Base-by-base conservation (phyloP, 2,113 vertebrate species). In the Taurulus bubalis region DNA sequence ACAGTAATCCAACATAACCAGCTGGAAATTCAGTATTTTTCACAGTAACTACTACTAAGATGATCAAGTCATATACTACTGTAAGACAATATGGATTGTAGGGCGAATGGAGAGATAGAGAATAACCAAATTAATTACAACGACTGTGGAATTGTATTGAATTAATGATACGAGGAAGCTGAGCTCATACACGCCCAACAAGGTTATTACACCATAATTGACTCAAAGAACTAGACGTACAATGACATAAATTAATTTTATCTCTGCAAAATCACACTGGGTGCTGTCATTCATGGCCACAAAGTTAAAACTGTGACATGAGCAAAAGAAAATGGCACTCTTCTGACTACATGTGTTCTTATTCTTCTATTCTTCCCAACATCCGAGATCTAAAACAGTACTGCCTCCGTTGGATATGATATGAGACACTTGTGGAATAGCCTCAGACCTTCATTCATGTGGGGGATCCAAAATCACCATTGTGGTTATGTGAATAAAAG, bases 401-500 rank as follows among this genome's bases (percentile, higher is more conserved):
- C 60, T 45, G 71, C 18, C 36, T 79, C 10, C 26, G 2, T 16
- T 65, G 24, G 55, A 65, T 69, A 67, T 73, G 30, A 4, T 38
- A 77, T 62, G 64, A 80, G 45, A 73, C 75, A 71, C 42, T 30
- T 30, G 34, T 6, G 32, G 8, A 51, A 15, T 8, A 63, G 34
- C 34, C 55, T 77, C 42, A 78, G 74, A 70, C 42, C 49, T 66
- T 72, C 55, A 47, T 65, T 86, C 66, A 71, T 76, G 77, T 71
- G 81, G 68, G 66, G 11, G 64, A 60, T 62, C 65, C 62, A 60
- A 66, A 82, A 20, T 87, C 30, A 20, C 59, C 69, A 60, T 42
- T 87, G 84, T 85, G 87, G 87, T 72, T 80, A 30, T 58, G 60
- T 86, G 87, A 89, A 28, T 89, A 79, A 76, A 65, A 82, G 74